These are phyloP conservation scores for Alces alces DNA, from an alignment of 2,113 vertebrate genomes.

Conservation along the genomic window DNA sequence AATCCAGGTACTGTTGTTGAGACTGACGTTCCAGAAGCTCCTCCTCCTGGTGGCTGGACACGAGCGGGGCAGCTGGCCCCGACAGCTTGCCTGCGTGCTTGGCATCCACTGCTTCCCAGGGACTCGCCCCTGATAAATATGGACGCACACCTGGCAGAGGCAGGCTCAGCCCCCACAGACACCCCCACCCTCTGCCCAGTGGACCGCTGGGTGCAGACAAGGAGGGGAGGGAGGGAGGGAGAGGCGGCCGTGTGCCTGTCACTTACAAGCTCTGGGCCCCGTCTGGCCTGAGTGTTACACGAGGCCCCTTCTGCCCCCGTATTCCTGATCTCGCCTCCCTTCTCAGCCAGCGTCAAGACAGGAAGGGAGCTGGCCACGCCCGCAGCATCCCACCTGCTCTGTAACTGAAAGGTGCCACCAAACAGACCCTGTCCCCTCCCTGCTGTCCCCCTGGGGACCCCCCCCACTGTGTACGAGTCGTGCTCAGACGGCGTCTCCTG, in stretches of 20 bases:
- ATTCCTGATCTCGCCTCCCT: background rate
- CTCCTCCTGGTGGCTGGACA: background rate
- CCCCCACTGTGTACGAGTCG: fast-evolving
- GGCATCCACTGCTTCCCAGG: background rate
- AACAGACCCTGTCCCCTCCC: background rate
- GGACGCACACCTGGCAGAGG: conserved; percentile 43
- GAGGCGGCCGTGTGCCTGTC: background rate
- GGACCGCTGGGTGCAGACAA: background rate
- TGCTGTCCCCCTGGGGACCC: background rate
- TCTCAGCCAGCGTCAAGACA: background rate
- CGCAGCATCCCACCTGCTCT: background rate
- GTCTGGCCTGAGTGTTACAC: background rate
- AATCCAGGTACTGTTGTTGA: background rate
- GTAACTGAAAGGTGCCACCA: background rate
- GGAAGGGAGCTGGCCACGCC: background rate
- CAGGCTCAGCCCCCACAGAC: background rate
- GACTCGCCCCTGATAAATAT: conserved; percentile 39
- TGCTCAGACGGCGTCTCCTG: background rate
- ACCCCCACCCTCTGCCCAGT: background rate
- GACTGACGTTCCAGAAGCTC: background rate
- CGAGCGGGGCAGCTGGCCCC: background rate
- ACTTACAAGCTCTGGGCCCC: conserved; percentile 5
- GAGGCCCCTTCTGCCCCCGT: background rate
- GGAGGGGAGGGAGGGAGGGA: background rate
- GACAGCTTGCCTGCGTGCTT: background rate